Conservation (phyloP, 2,888 invertebrate genomes). For the Aleiodes leptofemur region DNA sequence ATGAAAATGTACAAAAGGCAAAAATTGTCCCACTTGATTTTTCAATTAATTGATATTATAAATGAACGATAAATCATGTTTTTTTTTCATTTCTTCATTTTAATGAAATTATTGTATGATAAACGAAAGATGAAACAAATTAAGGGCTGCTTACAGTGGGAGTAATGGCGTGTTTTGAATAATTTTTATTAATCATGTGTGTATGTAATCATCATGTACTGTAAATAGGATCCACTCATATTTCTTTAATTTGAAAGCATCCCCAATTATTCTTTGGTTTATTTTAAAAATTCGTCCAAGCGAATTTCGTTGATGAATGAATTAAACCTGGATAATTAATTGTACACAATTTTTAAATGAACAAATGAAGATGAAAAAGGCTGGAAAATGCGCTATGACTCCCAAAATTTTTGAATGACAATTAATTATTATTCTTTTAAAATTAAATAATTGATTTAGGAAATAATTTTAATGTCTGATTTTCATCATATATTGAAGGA, state of each 20-base stretch:
- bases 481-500: slow-evolving; percentile 1
- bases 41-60: slow-evolving; percentile 14
- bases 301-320: slow-evolving; percentile 27
- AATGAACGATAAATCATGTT: background rate
- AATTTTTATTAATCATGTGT: slow-evolving; percentile 9
- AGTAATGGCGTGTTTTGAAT: slow-evolving; percentile 20
- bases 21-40: slow-evolving; percentile 1
- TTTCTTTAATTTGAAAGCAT: slow-evolving; percentile 4
- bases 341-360: slow-evolving; percentile 18
- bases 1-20: too few species aligned
- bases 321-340: background rate
- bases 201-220: slow-evolving; percentile 1
- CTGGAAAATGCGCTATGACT: slow-evolving; percentile 11
- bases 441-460: too few species aligned
- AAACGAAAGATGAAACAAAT: background rate
- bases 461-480: slow-evolving; percentile 8
- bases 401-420: slow-evolving; percentile 11
- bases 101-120: slow-evolving; percentile 15
- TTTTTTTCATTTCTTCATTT: background rate
- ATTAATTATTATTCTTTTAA: slow-evolving; percentile 7
- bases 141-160: slow-evolving; percentile 1
- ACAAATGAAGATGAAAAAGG: slow-evolving; percentile 16
- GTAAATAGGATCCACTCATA: slow-evolving; percentile 17
- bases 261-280: background rate
- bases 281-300: background rate